Evolutionary conservation across 2,797 vertebrate species (phyloP).

Genomic region (Chaetodon trifasciatus): DNA sequence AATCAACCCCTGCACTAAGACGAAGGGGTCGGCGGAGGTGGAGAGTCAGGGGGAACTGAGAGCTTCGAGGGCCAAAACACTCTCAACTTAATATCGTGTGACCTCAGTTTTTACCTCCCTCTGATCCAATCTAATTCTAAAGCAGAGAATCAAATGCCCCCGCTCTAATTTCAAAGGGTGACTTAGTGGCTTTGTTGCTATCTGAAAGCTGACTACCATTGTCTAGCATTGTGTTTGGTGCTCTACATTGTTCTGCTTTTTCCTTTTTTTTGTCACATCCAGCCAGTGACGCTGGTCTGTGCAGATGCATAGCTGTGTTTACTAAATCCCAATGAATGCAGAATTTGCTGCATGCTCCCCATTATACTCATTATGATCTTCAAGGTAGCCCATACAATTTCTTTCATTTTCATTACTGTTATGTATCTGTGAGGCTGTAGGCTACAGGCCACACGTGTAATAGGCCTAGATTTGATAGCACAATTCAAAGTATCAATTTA

Average conservation of each 20-base stretch:
- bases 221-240: conserved; percentile 26
- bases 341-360: neutral
- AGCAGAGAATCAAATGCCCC: conserved; percentile 21
- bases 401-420: neutral
- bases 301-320: neutral
- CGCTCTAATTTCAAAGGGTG: conserved; percentile 35
- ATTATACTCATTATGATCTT: neutral
- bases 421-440: neutral
- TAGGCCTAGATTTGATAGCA: neutral
- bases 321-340: neutral
- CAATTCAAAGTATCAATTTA: neutral
- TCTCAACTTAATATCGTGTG: conserved; percentile 38
- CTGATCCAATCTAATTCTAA: conserved; percentile 35
- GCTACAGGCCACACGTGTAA: neutral
- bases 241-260: conserved; percentile 39
- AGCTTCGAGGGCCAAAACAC: conserved; percentile 12
- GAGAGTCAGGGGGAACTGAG: conserved; percentile 19
- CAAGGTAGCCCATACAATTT: neutral
- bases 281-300: neutral
- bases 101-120: conserved; percentile 42
- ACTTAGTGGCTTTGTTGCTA: conserved; percentile 35
- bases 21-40: conserved; percentile 8
- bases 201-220: conserved; percentile 31
- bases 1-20: conserved; percentile 48
- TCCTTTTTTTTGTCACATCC: conserved; percentile 40